Percentiles rank a stretch among this genome's conserved stretches.
Evolutionary conservation across 2,113 vertebrate species (phyloP).

Genomic region (Ranitomeya imitator): DNA sequence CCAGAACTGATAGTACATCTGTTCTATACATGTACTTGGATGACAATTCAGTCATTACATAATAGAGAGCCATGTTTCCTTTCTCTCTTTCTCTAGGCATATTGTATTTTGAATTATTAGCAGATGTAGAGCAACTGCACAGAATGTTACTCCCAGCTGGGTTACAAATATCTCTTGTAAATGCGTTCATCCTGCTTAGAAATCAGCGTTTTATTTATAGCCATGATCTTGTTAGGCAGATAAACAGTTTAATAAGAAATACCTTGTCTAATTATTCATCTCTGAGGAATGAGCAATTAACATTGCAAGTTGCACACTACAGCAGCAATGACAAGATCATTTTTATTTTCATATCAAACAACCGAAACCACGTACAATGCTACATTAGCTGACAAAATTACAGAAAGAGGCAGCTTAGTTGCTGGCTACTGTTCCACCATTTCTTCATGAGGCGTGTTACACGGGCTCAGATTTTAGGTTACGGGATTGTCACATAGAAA

Average conservation of each 20-base stretch:
- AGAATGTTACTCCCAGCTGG: slow-evolving; percentile 53
- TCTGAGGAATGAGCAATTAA: slow-evolving; percentile 41
- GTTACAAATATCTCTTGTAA: slow-evolving; percentile 49
- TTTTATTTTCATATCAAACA: slow-evolving; percentile 61
- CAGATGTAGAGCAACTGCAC: slow-evolving; percentile 52
- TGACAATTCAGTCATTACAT: slow-evolving; percentile 40
- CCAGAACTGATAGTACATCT: slow-evolving; percentile 14
- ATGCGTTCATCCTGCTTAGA: slow-evolving; percentile 46
- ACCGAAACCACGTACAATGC: slow-evolving; percentile 60
- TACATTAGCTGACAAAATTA: slow-evolving; percentile 60
- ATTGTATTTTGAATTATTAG: slow-evolving; percentile 51
- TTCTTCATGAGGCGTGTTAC: background rate
- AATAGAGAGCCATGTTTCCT: slow-evolving; percentile 32
- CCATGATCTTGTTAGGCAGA: slow-evolving; percentile 29
- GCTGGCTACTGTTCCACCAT: slow-evolving; percentile 13
- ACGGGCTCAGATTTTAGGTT: slow-evolving; percentile 30
- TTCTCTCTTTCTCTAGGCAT: slow-evolving; percentile 32
- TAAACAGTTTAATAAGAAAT: slow-evolving; percentile 30
- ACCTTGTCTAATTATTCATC: slow-evolving; percentile 32
- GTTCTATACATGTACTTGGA: slow-evolving; percentile 42
- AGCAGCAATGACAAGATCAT: slow-evolving; percentile 59
- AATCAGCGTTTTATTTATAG: slow-evolving; percentile 53
- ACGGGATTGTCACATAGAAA: slow-evolving; percentile 32
- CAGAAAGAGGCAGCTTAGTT: background rate
- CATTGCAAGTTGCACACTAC: slow-evolving; percentile 47